A percentile compares a stretch with the other conserved stretches of the same genome.
Evolutionary conservation across 1,140 invertebrate species (phyloP).

Genomic region (Pemphigus obesinymphae): DNA sequence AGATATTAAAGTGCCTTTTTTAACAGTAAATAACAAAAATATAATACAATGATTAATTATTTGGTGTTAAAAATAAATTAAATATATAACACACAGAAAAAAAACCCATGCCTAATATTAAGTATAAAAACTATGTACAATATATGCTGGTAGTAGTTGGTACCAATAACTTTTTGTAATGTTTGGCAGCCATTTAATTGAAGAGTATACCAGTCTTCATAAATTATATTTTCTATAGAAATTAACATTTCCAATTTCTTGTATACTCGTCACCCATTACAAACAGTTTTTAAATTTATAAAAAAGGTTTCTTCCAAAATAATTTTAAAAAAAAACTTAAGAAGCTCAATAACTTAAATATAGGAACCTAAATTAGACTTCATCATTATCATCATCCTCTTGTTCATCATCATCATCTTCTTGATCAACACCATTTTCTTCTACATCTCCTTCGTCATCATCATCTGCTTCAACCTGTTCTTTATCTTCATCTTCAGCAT

Average conservation of each 20-base stretch:
- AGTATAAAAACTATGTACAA: conserved; percentile 25
- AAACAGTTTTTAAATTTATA: not conserved
- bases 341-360: not conserved
- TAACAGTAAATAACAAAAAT: conserved; percentile 39
- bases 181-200: not conserved
- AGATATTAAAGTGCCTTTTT: conserved; percentile 38
- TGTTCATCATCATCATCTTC: not conserved
- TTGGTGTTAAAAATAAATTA: conserved; percentile 36
- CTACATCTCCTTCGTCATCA: not conserved
- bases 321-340: not conserved
- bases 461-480: not conserved
- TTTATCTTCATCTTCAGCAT: conserved; percentile 5
- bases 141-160: not conserved
- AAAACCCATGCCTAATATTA: conserved; percentile 22
- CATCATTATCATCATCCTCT: not conserved
- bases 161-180: not conserved
- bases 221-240: not conserved
- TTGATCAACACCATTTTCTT: not conserved
- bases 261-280: not conserved
- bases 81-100: not conserved
- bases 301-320: no score
- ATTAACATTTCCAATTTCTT: not conserved
- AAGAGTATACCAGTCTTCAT: conserved; percentile 25
- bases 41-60: conserved; percentile 22
- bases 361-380: conserved; percentile 31